These are phyloP conservation scores for Artibeus lituratus DNA, from an alignment of 2,797 vertebrate species.

Conservation along the genomic window DNA sequence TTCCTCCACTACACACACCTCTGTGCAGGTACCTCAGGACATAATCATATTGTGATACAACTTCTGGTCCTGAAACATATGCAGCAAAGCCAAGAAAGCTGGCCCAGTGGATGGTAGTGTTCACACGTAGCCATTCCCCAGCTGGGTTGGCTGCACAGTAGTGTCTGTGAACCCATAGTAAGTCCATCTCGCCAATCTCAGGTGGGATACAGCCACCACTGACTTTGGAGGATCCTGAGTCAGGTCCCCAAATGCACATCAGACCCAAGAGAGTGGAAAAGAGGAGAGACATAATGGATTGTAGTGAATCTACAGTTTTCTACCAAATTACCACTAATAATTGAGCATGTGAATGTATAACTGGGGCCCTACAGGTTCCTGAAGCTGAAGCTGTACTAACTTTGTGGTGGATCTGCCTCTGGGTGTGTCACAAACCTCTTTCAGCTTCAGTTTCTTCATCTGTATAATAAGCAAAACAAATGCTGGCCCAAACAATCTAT, in stretches of 20 bases:
- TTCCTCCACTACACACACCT: too few relatives aligned
- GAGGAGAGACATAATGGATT: accelerated
- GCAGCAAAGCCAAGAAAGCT: background rate
- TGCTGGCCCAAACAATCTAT: background rate
- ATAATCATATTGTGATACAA: background rate
- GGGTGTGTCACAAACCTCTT: background rate
- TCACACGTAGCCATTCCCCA: accelerated
- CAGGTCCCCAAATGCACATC: background rate
- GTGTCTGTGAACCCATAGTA: background rate
- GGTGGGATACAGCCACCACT: background rate
- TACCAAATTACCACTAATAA: too few relatives aligned
- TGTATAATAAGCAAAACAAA: background rate
- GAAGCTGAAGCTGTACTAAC: background rate
- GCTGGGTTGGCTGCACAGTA: accelerated
- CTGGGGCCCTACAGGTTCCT: background rate
- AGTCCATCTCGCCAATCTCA: accelerated
- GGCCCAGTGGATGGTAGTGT: accelerated
- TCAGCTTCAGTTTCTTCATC: background rate
- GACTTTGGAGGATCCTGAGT: background rate
- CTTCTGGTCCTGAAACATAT: background rate
- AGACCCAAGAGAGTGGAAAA: background rate
- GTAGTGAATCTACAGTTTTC: background rate
- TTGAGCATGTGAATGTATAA: background rate
- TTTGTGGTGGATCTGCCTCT: background rate
- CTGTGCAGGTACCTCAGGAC: background rate